Evolutionary conservation across 2,797 vertebrate genomes (phyloP), one percentile per base, ranked within the genome.

Genomic region (Cossypha niveicapilla): DNA sequence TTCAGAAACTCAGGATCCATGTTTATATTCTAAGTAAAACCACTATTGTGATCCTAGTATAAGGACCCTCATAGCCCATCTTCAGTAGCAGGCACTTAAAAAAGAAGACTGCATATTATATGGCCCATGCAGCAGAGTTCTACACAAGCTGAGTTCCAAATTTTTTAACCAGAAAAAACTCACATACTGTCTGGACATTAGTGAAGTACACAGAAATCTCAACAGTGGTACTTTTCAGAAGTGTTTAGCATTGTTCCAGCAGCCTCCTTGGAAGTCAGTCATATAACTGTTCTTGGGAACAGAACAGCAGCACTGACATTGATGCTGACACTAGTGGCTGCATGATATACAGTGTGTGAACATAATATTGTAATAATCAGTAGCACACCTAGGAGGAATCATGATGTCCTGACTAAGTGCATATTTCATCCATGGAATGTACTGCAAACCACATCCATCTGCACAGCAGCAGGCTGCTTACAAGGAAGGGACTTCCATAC

Each of bases 261-360:
- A 62, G 32, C 23, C 28, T 90, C 45, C 91, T 83, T 86, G 73
- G 70, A 90, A 94, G 93, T 88, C 23, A 51, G 18, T 75, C 68
- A 68, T 57, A 65, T 90, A 86, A 74, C 53, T 23, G 11, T 47
- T 65, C 58, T 78, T 62, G 82, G 70, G 82, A 95, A 75, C 47
- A 88, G 75, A 88, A 51, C 39, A 44, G 44, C 65, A 68, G 75
- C 42, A 37, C 66, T 66, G 68, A 78, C 68, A 78, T 30, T 86
- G 82, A 71, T 0, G 5, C 5, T 87, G 87, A 88, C 39, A 25
- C 65, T 80, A 41, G 58, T 73, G 82, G 76, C 79, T 94, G 88
- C 79, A 75, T 88, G 91, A 93, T 90, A 61, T 39, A 84, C 63
- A 88, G 35, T 4, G 70, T 88, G 79, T 72, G 91, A 96, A 88